Evolutionary conservation across 1,140 invertebrate genomes (phyloP), one percentile per base, ranked within the genome.

Genomic region (Trigoniulus corallinus): DNA sequence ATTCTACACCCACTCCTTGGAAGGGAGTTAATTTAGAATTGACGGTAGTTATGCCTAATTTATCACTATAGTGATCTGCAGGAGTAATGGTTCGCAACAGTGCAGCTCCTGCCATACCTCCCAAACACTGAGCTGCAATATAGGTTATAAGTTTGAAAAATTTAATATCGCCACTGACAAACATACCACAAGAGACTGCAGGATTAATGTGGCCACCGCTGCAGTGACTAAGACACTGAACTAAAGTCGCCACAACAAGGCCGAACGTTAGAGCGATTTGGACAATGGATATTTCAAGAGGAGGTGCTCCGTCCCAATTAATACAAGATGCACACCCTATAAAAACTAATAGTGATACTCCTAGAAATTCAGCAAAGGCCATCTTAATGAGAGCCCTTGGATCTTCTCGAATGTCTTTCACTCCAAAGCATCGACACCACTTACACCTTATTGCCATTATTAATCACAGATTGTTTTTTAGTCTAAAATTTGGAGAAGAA

Each of bases 201-300:
- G 88, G 88, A 65, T 92, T 92, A 50, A 88, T 66, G 52, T 69
- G 68, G 3, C 66, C 70, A 1, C 70, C 70, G 47, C 63, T 67
- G 2, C 69, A 54, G 53, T 69, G 64, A 20, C 60, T 63, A 21
- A 71, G 60, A 42, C 20, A 68, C 74, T 85, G 81, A 7, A 79
- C 84, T 54, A 89, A 71, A 47, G 83, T 82, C 24, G 81, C 87
- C 48, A 93, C 85, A n/a, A 80, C 74, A 15, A 95, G 73, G 48
- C 89, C 89, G 66, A 94, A 94, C 50, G 81, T 77, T 41, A 95
- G 73, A 21, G 84, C 79, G 54, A 93, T 88, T 53, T 85, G 79
- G 1, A 87, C 77, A 23, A 82, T 66, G 24, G 65, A 67, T 2
- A 15, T 34, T 34, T 7, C 7, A 15, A 7, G 7, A 72, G 69